phyloP scores from a whole-genome alignment of 2,113 vertebrate genomes.

The Mormyrus lacerda region DNA sequence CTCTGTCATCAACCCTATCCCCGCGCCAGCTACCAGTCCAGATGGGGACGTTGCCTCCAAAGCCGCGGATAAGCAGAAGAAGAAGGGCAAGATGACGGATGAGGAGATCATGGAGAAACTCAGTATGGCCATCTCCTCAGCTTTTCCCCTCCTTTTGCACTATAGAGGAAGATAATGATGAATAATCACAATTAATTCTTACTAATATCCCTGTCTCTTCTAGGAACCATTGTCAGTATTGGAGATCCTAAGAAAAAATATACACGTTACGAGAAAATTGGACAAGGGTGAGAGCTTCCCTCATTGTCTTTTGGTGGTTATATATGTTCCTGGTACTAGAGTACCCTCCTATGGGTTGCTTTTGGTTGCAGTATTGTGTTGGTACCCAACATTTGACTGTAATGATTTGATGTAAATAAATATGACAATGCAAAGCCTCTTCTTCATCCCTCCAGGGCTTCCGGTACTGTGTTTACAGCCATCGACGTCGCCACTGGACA shows the following conservation, averaged over 20 bases:
- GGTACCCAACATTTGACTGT: not conserved
- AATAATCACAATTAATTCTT: not conserved
- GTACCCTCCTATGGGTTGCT: not conserved
- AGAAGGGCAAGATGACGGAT: conserved; percentile 91
- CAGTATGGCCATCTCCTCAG: conserved; percentile 58
- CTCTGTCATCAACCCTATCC: conserved; percentile 88
- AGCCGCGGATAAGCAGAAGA: conserved; percentile 76
- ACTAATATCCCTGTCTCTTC: not conserved
- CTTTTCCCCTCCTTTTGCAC: not conserved
- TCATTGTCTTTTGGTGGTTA: not conserved
- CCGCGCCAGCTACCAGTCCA: conserved; percentile 56
- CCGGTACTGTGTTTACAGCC: conserved; percentile 95
- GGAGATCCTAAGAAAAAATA: conserved; percentile 98
- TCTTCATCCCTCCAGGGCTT: conserved; percentile 66
- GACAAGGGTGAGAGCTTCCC: conserved; percentile 77
- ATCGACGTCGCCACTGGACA: conserved; percentile 94
- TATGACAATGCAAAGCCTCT: too few species aligned
- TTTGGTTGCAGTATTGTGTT: not conserved
- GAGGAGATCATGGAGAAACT: conserved; percentile 98
- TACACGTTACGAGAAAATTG: conserved; percentile 93
- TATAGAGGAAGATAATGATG: not conserved
- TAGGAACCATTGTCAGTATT: conserved; percentile 92
- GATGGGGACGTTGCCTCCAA: conserved; percentile 65
- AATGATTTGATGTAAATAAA: not conserved
- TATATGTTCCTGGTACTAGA: not conserved